phyloP scores from a whole-genome alignment of 2,888 invertebrate species.

The Nyleta sp. region DNA sequence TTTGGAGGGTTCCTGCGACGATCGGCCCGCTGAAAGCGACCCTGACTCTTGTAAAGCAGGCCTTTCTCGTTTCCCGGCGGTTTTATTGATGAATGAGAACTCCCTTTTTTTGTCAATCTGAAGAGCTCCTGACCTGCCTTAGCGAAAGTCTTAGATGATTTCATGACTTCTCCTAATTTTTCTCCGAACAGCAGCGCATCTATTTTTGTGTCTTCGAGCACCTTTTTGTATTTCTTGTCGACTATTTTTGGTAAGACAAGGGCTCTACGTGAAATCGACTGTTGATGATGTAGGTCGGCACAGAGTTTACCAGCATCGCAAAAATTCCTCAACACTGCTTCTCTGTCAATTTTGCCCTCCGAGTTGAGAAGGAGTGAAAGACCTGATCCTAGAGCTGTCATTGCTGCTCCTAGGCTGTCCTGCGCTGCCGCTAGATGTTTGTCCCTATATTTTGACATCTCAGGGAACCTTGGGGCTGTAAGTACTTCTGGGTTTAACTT shows the following conservation, averaged over 20 bases:
- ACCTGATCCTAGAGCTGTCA: constrained; percentile 38
- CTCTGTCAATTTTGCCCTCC: constrained; percentile 14
- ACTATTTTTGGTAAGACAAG: constrained; percentile 39
- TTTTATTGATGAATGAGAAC: too few species aligned
- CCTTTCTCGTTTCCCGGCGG: constrained; percentile 45
- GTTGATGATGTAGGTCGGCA: constrained; percentile 25
- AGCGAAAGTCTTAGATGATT: constrained; percentile 36
- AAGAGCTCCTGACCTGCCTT: constrained; percentile 41
- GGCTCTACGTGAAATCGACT: constrained; percentile 33
- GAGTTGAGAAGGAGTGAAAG: constrained; percentile 2
- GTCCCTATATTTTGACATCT: constrained; percentile 49
- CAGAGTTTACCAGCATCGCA: constrained; percentile 36
- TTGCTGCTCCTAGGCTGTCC: constrained; percentile 25
- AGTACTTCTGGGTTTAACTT: constrained; percentile 41
- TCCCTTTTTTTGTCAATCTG: too few species aligned
- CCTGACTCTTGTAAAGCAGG: constrained; percentile 26
- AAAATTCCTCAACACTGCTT: constrained; percentile 2
- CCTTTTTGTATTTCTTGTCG: constrained; percentile 27
- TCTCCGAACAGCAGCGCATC: constrained; percentile 46
- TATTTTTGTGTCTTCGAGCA: constrained; percentile 40
- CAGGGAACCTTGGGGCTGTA: constrained; percentile 22
- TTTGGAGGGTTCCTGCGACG: constrained; percentile 4
- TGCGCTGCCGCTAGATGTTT: constrained; percentile 45
- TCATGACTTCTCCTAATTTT: constrained; percentile 27
- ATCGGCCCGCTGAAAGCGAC: constrained; percentile 26